A percentile compares a stretch with the other conserved stretches of the same genome.
Conservation (phyloP, 37 sponge, comb jelly and placozoan species). For the Geodia barretti region DNA sequence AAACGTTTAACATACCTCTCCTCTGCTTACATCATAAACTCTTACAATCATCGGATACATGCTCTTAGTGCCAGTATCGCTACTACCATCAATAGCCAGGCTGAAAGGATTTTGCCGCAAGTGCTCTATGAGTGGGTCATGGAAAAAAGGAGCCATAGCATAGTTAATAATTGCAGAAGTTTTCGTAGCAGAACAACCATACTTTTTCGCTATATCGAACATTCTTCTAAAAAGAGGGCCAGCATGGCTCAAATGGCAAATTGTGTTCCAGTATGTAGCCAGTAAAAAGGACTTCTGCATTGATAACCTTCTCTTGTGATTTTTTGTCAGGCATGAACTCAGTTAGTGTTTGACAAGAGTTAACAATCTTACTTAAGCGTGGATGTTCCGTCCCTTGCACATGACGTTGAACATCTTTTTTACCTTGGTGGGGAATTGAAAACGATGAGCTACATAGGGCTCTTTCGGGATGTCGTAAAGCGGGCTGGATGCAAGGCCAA, state of each 20-base stretch:
- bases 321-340: not conserved
- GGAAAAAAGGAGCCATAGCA: slow-evolving; percentile 9
- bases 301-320: slow-evolving; percentile 5
- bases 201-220: slow-evolving; percentile 20
- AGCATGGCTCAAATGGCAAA: slow-evolving; percentile 15
- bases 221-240: slow-evolving; percentile 21
- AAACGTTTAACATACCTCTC: not conserved
- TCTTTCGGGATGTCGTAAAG: not conserved
- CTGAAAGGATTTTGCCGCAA: slow-evolving; percentile 26
- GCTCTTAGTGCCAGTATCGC: slow-evolving; percentile 19
- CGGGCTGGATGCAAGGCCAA: not conserved
- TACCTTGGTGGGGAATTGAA: slow-evolving; percentile 13
- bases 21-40: slow-evolving; percentile 1
- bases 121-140: slow-evolving; percentile 10
- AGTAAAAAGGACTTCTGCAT: slow-evolving; percentile 34
- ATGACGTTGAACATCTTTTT: not conserved
- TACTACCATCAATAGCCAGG: slow-evolving; percentile 30
- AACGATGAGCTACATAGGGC: not conserved
- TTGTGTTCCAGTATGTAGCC: slow-evolving; percentile 24
- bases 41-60: slow-evolving; percentile 17
- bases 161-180: not conserved
- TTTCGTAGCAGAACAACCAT: slow-evolving; percentile 17
- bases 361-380: not conserved
- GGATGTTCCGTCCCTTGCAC: slow-evolving; percentile 2
- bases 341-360: slow-evolving; percentile 5